Percentiles rank a stretch among this genome's conserved stretches.
Evolutionary conservation across 2,797 vertebrate species (phyloP).

Genomic region (Karalla daura): DNA sequence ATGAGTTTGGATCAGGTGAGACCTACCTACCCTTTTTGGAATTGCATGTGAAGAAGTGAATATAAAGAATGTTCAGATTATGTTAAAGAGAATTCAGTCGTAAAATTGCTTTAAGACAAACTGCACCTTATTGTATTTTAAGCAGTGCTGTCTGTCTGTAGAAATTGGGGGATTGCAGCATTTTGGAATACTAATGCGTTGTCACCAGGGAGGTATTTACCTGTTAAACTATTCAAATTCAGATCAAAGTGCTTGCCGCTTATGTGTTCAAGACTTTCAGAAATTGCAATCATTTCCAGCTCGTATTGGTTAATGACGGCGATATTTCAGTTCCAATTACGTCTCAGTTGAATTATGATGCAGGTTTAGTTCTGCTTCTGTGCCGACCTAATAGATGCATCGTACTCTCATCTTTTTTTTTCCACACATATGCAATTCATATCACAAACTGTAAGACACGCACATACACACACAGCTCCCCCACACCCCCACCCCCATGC

Average conservation of each 20-base stretch:
- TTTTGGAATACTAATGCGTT: not conserved
- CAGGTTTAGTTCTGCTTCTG: conserved; percentile 7
- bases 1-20: not conserved
- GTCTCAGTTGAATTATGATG: conserved; percentile 18
- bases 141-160: not conserved
- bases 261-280: not conserved
- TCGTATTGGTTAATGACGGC: conserved; percentile 23
- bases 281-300: conserved; percentile 1
- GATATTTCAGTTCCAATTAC: conserved; percentile 21
- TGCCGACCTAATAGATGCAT: conserved; percentile 3
- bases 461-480: not conserved
- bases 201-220: conserved; percentile 14
- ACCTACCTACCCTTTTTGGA: not conserved
- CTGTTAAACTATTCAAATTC: conserved; percentile 13
- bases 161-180: conserved; percentile 6
- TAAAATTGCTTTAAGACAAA: not conserved
- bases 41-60: no score
- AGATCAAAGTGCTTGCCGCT: conserved; percentile 19
- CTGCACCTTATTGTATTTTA: not conserved
- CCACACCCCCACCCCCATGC: not conserved
- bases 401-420: conserved; percentile 4
- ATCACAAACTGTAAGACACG: not conserved
- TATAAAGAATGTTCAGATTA: no score
- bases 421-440: not conserved
- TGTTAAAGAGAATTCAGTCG: not conserved